phyloP scores from a whole-genome alignment of 2,113 vertebrate species.

The Symphodus melops region DNA sequence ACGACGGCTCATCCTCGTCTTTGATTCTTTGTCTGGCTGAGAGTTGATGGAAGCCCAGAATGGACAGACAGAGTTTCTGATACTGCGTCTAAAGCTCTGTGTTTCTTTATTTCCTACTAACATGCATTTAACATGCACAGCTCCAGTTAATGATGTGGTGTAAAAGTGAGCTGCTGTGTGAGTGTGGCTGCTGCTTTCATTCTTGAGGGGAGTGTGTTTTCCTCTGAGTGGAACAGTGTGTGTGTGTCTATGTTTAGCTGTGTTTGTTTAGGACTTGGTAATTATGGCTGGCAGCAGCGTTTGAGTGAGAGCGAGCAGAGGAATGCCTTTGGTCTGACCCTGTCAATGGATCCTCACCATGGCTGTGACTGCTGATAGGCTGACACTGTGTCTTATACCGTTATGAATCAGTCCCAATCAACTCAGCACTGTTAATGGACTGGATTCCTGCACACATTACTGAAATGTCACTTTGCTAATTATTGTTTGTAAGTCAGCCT shows the following conservation, averaged over 20 bases:
- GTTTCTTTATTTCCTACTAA: background rate
- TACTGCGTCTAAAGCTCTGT: no score
- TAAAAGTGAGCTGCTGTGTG: background rate
- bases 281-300: conserved; percentile 63
- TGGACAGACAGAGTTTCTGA: background rate
- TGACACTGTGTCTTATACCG: background rate
- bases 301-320: conserved; percentile 44
- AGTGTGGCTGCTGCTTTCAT: conserved; percentile 9
- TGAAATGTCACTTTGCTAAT: no score
- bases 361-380: background rate
- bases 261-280: conserved; percentile 65
- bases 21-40: no score
- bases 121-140: background rate
- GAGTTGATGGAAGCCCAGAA: no score
- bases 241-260: conserved; percentile 61
- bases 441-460: no score
- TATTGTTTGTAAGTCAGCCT: no score
- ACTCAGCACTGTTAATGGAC: no score
- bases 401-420: no score
- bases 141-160: background rate
- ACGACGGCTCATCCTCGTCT: no score
- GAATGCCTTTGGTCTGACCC: conserved; percentile 57
- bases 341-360: conserved; percentile 35
- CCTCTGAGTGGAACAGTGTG: conserved; percentile 23
- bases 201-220: conserved; percentile 34